Conservation (phyloP, 2,797 vertebrate genomes). For the Euphonia xanthogaster region DNA sequence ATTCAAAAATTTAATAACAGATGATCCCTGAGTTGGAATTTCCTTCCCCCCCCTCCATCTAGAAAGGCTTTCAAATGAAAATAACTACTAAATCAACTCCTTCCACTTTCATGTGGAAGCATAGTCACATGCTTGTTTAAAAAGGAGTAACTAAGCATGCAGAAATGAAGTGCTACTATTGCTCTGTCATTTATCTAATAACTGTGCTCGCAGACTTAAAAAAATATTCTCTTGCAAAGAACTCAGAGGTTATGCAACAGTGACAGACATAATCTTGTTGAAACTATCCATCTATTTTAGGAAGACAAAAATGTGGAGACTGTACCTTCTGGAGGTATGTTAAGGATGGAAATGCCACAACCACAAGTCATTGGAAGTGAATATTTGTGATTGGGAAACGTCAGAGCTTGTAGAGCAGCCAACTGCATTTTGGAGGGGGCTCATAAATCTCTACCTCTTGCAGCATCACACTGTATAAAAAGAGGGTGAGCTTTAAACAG, state of each 20-base stretch:
- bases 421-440: neutral
- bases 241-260: neutral
- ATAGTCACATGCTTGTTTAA: neutral
- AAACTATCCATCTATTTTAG: neutral
- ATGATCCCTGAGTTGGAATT: neutral
- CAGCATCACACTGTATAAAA: neutral
- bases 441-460: neutral
- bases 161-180: neutral
- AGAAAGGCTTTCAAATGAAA: neutral
- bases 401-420: neutral
- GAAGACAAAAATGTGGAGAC: neutral
- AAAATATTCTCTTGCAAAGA: neutral
- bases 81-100: neutral
- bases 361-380: fast-evolving
- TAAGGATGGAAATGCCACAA: neutral
- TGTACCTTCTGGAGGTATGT: neutral
- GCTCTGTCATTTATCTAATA: neutral
- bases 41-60: neutral
- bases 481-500: neutral
- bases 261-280: neutral
- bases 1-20: neutral
- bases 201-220: neutral
- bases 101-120: neutral
- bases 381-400: neutral
- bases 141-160: neutral